Base-by-base conservation (phyloP, 1,140 invertebrate genomes). In the Aphis gossypii region DNA sequence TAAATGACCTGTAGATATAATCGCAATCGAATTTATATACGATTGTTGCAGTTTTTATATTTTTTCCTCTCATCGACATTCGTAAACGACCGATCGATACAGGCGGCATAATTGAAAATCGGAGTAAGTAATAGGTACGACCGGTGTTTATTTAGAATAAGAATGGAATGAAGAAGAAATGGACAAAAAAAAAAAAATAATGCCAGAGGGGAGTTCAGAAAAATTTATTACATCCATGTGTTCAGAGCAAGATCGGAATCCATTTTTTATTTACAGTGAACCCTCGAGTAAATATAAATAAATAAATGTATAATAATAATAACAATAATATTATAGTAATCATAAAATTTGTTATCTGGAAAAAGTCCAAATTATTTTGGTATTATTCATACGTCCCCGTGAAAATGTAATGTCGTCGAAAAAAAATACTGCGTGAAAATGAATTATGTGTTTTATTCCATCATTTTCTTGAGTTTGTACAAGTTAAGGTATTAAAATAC, bases 1-100 rank as follows among this genome's bases (percentile, higher is more conserved):
- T 88, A 88, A 88, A 88, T n/a, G n/a, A 88, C 44, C 46, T 48
- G 87, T 89, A 89, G 48, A 54, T 89, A 89, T 51, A 89, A 89
- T 89, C 86, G 9, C 30, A 35, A 35, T 88, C 3, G 86, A 88
- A 88, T 88, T 88, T 88, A 88, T 84, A 84, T 23, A 44, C 21
- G 11, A 84, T 44, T 41, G 20, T 41, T 46, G 84, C 44, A 46
- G 41, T 25, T 30, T 25, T 30, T 46, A 44, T 86, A 46, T 86
- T 46, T 87, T 48, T 35, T 83, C n/a, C 18, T 88, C n/a, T n/a
- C n/a, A n/a, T 35, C 46, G 30, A 88, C 86, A 8, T 88, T 48
- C 6, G 86, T 51, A 88, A 88, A 51, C 30, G 18, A 20, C 7
- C 46, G n/a, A 88, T 88, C 86, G 46, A 88, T 88, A 88, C 8